phyloP scores from a whole-genome alignment of 2,888 invertebrate species.

The Cloeon dipterum region DNA sequence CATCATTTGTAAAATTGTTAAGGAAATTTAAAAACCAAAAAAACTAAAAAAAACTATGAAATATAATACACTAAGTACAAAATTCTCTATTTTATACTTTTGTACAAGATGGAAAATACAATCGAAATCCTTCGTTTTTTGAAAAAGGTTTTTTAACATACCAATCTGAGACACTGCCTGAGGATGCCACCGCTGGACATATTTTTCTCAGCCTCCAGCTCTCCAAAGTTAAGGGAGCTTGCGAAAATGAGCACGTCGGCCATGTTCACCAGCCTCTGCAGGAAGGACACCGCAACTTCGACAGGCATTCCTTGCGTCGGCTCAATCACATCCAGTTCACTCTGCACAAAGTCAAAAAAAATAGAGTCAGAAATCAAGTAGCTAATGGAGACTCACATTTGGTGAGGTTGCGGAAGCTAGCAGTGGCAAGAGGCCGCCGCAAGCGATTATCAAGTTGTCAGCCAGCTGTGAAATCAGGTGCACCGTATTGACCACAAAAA shows the following conservation, averaged over 20 bases:
- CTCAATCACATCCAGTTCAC: constrained; percentile 93
- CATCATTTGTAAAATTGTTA: neutral
- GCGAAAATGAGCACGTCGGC: constrained; percentile 97
- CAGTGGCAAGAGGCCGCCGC: constrained; percentile 86
- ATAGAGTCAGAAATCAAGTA: neutral
- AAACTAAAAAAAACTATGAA: neutral
- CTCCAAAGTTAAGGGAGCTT: constrained; percentile 90
- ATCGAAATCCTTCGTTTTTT: no score
- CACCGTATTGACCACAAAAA: constrained; percentile 98
- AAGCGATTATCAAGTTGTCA: constrained; percentile 96
- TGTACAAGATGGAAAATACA: constrained; percentile 4
- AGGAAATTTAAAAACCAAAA: no score
- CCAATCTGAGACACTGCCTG: constrained; percentile 84
- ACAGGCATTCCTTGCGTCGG: constrained; percentile 98
- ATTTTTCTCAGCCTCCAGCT: constrained; percentile 96
- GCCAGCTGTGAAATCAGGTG: constrained; percentile 97
- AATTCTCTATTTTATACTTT: constrained; percentile 4
- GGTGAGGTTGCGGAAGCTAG: constrained; percentile 96
- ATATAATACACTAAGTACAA: neutral
- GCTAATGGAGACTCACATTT: constrained; percentile 45
- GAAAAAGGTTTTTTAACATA: constrained; percentile 21
- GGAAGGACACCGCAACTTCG: constrained; percentile 90
- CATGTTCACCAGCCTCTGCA: constrained; percentile 96
- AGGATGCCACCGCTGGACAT: constrained; percentile 99
- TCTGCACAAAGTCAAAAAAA: constrained; percentile 33